Evolutionary conservation across 2,888 invertebrate genomes (phyloP), one percentile per base, ranked within the genome.

Genomic region (Drosophila ustulata): DNA sequence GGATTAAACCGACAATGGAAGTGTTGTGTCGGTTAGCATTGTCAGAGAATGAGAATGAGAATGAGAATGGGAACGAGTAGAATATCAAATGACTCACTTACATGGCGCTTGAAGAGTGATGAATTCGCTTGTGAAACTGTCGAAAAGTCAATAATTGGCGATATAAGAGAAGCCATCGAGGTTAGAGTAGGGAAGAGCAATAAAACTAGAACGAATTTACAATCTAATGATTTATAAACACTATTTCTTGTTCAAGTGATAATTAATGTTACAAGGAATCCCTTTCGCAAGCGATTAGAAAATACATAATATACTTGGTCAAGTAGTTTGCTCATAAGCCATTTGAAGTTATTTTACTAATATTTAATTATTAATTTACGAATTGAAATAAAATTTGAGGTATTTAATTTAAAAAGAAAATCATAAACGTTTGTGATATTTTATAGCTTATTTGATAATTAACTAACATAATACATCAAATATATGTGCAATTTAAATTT

Each of bases 1-100:
- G 41, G 50, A 62, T 75, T 59, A 43, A 71, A 41, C 13, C 50
- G 50, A 59, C 74, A 75, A 57, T 66, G 53, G 26, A 45, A 58
- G n/a, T 26, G 18, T 18, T 18, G 18, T 30, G 9, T 49, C 46
- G 9, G 13, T 49, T 30, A 8, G 9, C 37, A 47, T 57, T 57
- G 37, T 28, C 9, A 11, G 39, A 9, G 18, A 18, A 18, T 9
- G 28, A 28, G 28, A 28, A 5, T 5, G 28, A 28, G 28, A 28
- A 5, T 5, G 4, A 28, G 4, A 30, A 4, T 41, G 39, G 0
- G 39, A 41, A 18, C 26, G 53, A 18, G 25, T n/a, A 9, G 46
- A 46, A 57, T 47, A 57, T 56, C 55, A 25, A 56, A 56, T 56
- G 45, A 56, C 37, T 52, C 39, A 41, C 13, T 41, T 39, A 13